Conservation (phyloP, 1,140 invertebrate species). For the Nixonia krombeini region DNA sequence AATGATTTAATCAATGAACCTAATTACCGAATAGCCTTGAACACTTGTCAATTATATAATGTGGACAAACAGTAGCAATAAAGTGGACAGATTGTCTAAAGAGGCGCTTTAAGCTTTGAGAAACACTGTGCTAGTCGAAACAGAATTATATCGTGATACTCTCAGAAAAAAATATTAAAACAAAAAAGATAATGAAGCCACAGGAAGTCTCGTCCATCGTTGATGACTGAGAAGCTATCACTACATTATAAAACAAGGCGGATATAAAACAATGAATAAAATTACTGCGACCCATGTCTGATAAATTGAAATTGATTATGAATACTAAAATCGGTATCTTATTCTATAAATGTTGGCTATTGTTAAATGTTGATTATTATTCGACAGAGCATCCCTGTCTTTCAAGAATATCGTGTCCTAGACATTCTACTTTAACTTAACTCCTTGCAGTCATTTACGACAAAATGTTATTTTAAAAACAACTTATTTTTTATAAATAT, state of each 20-base stretch:
- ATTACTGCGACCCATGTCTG: slow-evolving; percentile 42
- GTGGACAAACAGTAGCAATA: slow-evolving; percentile 56
- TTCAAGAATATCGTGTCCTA: slow-evolving; percentile 37
- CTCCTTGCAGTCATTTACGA: no score
- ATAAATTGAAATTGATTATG: slow-evolving; percentile 58
- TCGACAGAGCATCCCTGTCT: slow-evolving; percentile 52
- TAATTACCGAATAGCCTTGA: slow-evolving; percentile 43
- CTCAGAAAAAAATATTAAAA: slow-evolving; percentile 33
- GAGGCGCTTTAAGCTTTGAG: slow-evolving; percentile 52
- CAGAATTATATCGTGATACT: slow-evolving; percentile 44
- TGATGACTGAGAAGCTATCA: slow-evolving; percentile 38
- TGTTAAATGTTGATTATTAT: slow-evolving; percentile 72
- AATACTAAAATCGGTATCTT: slow-evolving; percentile 67
- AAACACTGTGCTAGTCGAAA: slow-evolving; percentile 57
- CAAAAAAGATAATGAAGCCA: slow-evolving; percentile 35
- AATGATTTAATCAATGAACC: slow-evolving; percentile 6
- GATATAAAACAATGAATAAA: slow-evolving; percentile 36
- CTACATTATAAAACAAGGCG: slow-evolving; percentile 35
- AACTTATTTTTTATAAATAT: no score
- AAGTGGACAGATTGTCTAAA: slow-evolving; percentile 28
- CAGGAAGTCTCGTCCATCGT: slow-evolving; percentile 32
- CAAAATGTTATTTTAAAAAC: background rate
- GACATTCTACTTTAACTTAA: no score
- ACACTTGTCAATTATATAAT: slow-evolving; percentile 47
- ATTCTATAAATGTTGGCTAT: slow-evolving; percentile 72